Conservation (phyloP, 2,888 invertebrate genomes). For the Tyria jacobaeae region DNA sequence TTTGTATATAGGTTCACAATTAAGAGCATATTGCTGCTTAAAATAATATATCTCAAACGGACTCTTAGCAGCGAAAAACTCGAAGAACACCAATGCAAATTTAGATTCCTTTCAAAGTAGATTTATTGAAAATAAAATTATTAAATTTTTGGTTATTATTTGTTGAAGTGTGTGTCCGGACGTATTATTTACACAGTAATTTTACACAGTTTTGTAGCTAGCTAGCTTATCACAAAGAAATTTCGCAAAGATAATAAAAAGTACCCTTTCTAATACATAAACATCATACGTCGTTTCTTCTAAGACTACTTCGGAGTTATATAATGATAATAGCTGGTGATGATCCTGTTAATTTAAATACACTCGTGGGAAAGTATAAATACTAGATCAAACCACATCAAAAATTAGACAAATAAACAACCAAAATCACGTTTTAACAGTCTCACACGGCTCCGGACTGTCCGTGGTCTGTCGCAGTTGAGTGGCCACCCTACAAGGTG, state of each 20-base stretch:
- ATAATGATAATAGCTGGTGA: neutral
- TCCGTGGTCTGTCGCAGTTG: constrained; percentile 37
- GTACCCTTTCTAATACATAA: neutral
- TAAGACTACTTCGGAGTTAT: neutral
- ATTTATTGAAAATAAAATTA: too few species aligned
- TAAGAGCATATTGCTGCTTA: neutral
- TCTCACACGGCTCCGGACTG: constrained; percentile 22
- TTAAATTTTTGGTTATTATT: too few species aligned
- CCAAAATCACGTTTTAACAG: constrained; percentile 4
- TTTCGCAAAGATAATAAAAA: neutral
- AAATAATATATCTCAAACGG: too few species aligned
- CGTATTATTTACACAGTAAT: too few species aligned
- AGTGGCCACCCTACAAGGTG: constrained; percentile 47
- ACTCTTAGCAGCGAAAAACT: neutral
- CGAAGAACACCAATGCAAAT: too few species aligned
- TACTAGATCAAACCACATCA: constrained; percentile 10
- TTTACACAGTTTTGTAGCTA: too few species aligned
- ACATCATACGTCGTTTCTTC: neutral
- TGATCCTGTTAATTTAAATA: neutral
- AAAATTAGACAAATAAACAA: constrained; percentile 9
- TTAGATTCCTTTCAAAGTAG: too few species aligned
- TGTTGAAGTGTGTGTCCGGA: too few species aligned
- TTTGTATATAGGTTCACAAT: neutral
- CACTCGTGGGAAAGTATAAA: constrained; percentile 8
- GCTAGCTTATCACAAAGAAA: too few species aligned